Base-by-base conservation (phyloP, 2,113 vertebrate species). In the Caracal caracal region DNA sequence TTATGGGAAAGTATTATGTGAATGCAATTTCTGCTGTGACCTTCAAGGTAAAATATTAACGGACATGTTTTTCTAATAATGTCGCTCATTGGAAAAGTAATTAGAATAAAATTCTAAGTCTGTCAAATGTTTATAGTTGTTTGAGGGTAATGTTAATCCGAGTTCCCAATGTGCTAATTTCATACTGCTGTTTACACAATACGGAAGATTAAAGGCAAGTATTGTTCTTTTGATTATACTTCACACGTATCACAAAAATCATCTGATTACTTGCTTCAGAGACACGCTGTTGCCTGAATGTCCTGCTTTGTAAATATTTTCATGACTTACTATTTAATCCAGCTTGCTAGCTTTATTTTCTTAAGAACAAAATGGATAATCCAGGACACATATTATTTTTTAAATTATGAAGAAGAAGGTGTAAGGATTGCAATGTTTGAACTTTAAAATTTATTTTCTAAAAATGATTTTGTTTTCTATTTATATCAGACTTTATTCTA, bases 11-110 rank as follows among this genome's bases (percentile, higher is more conserved):
- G 51, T 83, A 92, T 97, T 98, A 92, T 63, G 95, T 49, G 87
- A 96, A 56, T 71, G 88, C 96, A 96, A 94, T 30, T 97, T 98
- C 88, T 95, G 10, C 79, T 97, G 95, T 73, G 78, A 97, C 97
- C 47, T 70, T 82, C 63, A 93, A 95, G 33, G 68, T 96, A 93
- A 96, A 94, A 88, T 97, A 97, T 97, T 97, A 98, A 98, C 88
- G 95, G 94, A 76, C 75, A 56, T 83, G 68, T 51, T 94, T 97
- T 97, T 96, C 96, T 87, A 97, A 97, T 95, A 96, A 96, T 70
- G 84, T 84, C 70, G 43, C 73, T 93, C 65, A 93, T 63, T 96
- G 82, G 97, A 96, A 98, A 97, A 93, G 68, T 17, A 94, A 89
- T 66, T 94, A 83, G 85, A 68, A 92, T 95, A 96, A 97, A 97